Percentiles rank a stretch among this genome's conserved stretches.
Conservation (phyloP, 2,797 vertebrate species). For the Falco columbarius region DNA sequence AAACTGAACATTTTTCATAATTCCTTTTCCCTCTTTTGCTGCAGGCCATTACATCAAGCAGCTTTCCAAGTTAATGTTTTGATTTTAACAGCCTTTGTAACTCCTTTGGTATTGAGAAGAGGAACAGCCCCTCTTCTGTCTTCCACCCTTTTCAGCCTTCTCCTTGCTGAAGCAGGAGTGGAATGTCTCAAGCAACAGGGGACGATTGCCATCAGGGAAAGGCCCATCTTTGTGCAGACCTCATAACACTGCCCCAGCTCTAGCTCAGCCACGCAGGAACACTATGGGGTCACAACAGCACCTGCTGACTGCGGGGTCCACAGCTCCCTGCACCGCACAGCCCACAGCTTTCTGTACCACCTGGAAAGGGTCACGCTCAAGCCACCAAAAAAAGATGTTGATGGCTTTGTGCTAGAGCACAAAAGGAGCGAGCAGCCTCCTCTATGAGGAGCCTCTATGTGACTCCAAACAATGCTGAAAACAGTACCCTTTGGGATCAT, state of each 20-base stretch:
- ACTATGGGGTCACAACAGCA: fast-evolving
- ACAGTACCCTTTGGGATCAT: background rate
- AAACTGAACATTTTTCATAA: background rate
- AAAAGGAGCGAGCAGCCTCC: background rate
- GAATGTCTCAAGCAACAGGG: background rate
- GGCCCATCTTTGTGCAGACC: background rate
- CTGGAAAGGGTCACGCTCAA: background rate
- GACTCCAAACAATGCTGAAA: background rate
- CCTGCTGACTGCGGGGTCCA: background rate
- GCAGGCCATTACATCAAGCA: background rate
- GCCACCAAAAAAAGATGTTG: background rate
- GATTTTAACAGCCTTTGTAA: background rate
- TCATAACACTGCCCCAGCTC: fast-evolving
- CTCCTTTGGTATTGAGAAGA: background rate
- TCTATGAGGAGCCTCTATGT: fast-evolving
- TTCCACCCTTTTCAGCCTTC: background rate
- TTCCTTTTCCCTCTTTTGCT: background rate
- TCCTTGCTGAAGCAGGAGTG: fast-evolving
- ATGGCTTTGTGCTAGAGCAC: background rate
- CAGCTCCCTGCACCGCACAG: background rate
- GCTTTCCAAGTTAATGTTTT: background rate
- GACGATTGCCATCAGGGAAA: fast-evolving
- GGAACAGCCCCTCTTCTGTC: background rate
- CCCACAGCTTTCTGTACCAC: background rate
- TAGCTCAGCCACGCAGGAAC: background rate